phyloP scores from a whole-genome alignment of 2,797 vertebrate genomes.

The Sphenodon punctatus region DNA sequence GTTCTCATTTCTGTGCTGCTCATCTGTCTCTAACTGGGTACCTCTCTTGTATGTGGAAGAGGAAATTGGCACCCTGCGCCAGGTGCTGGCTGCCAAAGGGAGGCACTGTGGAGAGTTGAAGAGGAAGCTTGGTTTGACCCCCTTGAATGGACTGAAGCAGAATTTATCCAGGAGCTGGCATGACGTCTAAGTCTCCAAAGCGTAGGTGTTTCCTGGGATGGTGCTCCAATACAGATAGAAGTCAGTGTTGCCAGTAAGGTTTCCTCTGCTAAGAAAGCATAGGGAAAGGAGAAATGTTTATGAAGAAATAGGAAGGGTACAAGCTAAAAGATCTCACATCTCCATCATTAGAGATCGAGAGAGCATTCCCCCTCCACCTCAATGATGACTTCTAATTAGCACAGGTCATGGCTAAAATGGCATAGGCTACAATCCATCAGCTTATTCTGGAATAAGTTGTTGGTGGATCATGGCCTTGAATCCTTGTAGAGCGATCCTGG shows the following conservation, averaged over 20 bases:
- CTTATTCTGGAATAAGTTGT: too few relatives aligned
- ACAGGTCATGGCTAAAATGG: too few relatives aligned
- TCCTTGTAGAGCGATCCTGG: neutral
- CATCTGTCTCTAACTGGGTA: too few relatives aligned
- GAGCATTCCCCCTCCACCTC: too few relatives aligned
- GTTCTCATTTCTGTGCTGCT: too few relatives aligned
- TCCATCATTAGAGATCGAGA: too few relatives aligned
- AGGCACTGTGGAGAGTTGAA: slow-evolving; percentile 90
- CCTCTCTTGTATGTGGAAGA: slow-evolving; percentile 88
- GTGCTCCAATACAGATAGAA: neutral
- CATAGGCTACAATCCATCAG: too few relatives aligned
- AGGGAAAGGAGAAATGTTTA: too few relatives aligned
- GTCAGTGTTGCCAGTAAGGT: neutral
- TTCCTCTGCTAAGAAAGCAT: neutral
- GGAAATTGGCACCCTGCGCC: slow-evolving; percentile 92
- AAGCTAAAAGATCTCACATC: too few relatives aligned
- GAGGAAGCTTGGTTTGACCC: slow-evolving; percentile 91
- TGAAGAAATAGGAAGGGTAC: too few relatives aligned
- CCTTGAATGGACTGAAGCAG: slow-evolving; percentile 88
- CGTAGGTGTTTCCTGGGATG: slow-evolving; percentile 78
- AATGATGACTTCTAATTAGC: too few relatives aligned
- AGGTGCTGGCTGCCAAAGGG: slow-evolving; percentile 96
- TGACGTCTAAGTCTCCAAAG: slow-evolving; percentile 92
- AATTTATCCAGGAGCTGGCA: slow-evolving; percentile 93
- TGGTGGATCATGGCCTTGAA: too few relatives aligned